Base-by-base conservation (phyloP, 2,113 vertebrate genomes). In the Sus scrofa region DNA sequence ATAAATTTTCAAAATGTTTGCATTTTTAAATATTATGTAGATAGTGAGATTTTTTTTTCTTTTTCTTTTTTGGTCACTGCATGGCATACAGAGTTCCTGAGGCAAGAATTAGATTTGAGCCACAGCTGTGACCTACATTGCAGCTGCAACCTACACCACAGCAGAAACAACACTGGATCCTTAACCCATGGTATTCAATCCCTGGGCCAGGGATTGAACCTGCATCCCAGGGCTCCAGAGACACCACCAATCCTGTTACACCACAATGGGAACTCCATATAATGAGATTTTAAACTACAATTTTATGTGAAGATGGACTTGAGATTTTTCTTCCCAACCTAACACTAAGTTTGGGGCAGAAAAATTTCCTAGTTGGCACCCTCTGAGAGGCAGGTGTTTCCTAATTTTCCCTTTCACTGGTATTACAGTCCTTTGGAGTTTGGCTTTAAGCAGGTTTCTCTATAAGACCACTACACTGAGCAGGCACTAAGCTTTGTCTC, bases 221-320 rank as follows among this genome's bases (percentile, higher is more conserved):
- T 44, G 8, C 44, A 44, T 44, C 44, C 44, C 44, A 44, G 44
- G 44, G 44, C 44, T 44, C 44, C 44, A 44, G 44, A 44, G 44
- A 44, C 44, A 44, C 44, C 44, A 44, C 44, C 44, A 44, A 44
- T 44, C 44, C 44, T 44, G 44, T 44, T 44, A 44, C 44, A 44
- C 44, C 44, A 44, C 44, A 44, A 44, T 44, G 44, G 44, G 44
- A 44, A 44, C 44, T 44, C 44, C 44, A 86, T 37, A 19, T 7
- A 37, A 18, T 24, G 34, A 83, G 1, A 77, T 88, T 56, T 65
- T 88, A 92, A 95, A 52, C 15, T 16, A 79, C 3, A 86, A 95
- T 39, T 58, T 50, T 15, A 58, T 58, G 15, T 77, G 19, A 91
- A 75, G 34, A 34, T 71, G 6, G 34, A 77, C 18, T 58, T 83